Evolutionary conservation across 2,797 vertebrate species (phyloP).

Genomic region (Sebastes vulpes): DNA sequence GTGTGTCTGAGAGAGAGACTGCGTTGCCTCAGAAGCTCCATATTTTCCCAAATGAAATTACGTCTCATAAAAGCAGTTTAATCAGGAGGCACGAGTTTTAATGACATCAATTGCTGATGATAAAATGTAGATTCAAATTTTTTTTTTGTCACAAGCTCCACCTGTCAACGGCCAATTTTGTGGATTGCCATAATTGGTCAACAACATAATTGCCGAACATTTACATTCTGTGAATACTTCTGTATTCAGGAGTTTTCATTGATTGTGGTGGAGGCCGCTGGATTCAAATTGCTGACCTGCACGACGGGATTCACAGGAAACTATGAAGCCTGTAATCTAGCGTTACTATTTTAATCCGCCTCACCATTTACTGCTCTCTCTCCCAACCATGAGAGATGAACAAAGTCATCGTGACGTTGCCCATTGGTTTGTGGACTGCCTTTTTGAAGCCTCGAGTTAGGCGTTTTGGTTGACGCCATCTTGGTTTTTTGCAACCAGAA

Average conservation of each 20-base stretch:
- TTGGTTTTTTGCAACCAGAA: no score
- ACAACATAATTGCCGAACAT: not conserved
- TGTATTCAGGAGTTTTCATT: not conserved
- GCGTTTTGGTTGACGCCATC: no score
- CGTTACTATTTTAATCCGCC: not conserved
- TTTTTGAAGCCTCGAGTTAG: fast-evolving
- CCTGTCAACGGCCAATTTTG: not conserved
- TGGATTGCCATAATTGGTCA: not conserved
- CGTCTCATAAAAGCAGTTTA: not conserved
- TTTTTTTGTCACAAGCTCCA: not conserved
- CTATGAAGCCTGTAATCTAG: not conserved
- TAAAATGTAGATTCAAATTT: not conserved
- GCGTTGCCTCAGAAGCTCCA: not conserved
- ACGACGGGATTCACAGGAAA: not conserved
- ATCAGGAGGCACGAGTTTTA: not conserved
- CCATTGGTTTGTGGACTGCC: no score
- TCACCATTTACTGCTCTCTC: not conserved
- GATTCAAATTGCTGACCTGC: no score
- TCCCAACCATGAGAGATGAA: not conserved
- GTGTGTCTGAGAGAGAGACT: not conserved
- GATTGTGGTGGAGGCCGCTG: no score
- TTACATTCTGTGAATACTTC: not conserved
- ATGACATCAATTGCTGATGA: not conserved
- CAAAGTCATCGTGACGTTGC: no score
- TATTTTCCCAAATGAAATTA: not conserved